Conservation (phyloP, 2,113 vertebrate genomes). For the Cynopterus brachyotis region DNA sequence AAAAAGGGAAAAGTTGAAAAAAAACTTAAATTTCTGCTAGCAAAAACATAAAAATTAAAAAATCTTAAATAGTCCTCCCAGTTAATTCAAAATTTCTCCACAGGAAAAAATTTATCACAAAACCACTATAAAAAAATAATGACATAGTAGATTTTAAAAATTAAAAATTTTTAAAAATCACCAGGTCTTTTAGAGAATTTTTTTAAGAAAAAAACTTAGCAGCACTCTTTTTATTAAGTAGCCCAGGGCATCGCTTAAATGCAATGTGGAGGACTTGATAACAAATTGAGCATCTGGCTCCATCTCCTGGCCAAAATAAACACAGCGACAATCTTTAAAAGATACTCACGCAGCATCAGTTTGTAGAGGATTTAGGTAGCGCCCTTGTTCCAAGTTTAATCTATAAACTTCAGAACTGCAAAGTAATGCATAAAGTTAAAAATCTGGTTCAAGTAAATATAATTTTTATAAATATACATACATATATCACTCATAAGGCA, state of each 20-base stretch:
- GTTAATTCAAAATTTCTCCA: neutral
- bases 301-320: conserved; percentile 78
- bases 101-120: neutral
- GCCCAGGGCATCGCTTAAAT: neutral
- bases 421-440: conserved; percentile 44
- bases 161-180: neutral
- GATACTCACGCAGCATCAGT: conserved; percentile 93
- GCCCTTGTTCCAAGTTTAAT: conserved; percentile 96
- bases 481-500: neutral
- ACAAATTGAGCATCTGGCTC: conserved; percentile 67
- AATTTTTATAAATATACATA: neutral
- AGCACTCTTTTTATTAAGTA: neutral
- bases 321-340: neutral
- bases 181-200: neutral
- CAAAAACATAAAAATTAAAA: neutral
- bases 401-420: conserved; percentile 94
- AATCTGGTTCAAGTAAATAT: neutral
- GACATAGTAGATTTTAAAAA: neutral
- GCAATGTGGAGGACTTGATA: neutral
- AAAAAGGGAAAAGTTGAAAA: neutral
- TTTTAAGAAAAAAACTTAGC: neutral
- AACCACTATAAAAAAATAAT: neutral
- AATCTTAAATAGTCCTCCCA: neutral
- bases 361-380: conserved; percentile 95
- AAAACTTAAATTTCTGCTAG: neutral